phyloP scores from a whole-genome alignment of 2,888 invertebrate species.

The Pachymerium ferrugineum region DNA sequence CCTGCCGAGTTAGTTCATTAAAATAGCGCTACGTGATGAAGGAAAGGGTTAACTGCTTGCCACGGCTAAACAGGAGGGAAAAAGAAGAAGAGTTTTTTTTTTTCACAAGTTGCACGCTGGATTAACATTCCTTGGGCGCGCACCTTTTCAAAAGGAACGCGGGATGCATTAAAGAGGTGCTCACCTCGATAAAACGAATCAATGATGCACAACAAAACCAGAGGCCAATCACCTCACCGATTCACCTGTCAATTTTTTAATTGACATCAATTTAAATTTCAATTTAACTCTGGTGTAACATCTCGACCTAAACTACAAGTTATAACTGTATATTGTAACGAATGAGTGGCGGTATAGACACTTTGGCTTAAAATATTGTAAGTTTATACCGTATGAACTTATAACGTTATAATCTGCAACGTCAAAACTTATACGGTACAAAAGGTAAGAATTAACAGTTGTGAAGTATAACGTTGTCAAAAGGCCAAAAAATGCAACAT shows the following conservation, averaged over 20 bases:
- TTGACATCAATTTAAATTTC: neutral
- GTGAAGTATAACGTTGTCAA: too few species aligned
- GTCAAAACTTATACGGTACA: too few species aligned
- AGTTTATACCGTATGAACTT: too few species aligned
- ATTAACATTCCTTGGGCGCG: neutral
- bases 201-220: neutral
- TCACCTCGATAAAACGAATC: conserved; percentile 9
- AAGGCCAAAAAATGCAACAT: too few species aligned
- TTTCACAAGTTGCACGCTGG: neutral
- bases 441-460: too few species aligned
- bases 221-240: neutral
- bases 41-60: conserved; percentile 15
- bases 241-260: too few species aligned
- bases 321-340: too few species aligned
- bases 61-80: conserved; percentile 14
- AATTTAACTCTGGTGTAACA: too few species aligned
- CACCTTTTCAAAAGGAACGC: neutral
- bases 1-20: conserved; percentile 21
- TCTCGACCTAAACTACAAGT: too few species aligned
- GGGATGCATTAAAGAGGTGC: conserved; percentile 13
- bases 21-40: conserved; percentile 11
- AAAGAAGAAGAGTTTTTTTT: neutral
- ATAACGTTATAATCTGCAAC: too few species aligned
- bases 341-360: too few species aligned
- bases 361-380: too few species aligned